These are phyloP conservation scores for Epizoanthus ramosus DNA, from an alignment of 92 coral and sea anemone genomes.

Conservation along the genomic window DNA sequence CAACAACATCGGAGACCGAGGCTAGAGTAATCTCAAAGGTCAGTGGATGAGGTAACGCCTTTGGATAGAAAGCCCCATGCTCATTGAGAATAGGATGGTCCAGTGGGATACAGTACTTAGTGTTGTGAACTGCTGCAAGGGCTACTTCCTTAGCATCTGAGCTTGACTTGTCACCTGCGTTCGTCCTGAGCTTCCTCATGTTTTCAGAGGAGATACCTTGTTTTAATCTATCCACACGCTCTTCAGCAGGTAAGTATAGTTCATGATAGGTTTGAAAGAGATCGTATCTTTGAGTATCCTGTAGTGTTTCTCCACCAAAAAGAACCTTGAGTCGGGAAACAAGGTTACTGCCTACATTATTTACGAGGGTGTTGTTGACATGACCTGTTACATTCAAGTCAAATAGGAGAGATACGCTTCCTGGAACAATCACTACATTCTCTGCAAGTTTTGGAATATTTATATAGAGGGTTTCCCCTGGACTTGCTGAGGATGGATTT, in stretches of 20 bases:
- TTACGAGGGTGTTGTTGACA: slow-evolving; percentile 42
- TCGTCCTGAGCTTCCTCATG: too few species aligned
- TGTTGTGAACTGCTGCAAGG: slow-evolving; percentile 7
- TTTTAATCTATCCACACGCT: slow-evolving; percentile 40
- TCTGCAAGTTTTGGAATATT: too few species aligned
- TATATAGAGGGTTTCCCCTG: slow-evolving; percentile 56
- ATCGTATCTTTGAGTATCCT: too few species aligned
- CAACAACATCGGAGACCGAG: too few species aligned
- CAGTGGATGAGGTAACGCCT: slow-evolving; percentile 9
- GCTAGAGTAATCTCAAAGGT: slow-evolving; percentile 16
- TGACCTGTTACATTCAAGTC: slow-evolving; percentile 45
- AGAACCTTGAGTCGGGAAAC: slow-evolving; percentile 29
- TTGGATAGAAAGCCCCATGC: slow-evolving; percentile 34
- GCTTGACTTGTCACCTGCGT: too few species aligned
- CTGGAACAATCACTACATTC: slow-evolving; percentile 45
- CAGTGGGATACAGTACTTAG: neutral
- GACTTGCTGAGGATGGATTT: slow-evolving; percentile 55
- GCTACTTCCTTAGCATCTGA: too few species aligned
- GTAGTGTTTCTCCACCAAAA: too few species aligned
- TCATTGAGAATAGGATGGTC: slow-evolving; percentile 6
- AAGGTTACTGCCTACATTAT: slow-evolving; percentile 52
- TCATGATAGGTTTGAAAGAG: slow-evolving; percentile 51
- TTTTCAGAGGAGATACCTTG: too few species aligned
- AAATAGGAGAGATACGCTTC: slow-evolving; percentile 50
- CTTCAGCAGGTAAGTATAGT: slow-evolving; percentile 21